Conservation (phyloP, 2,797 vertebrate species). For the Bufotes viridis region DNA sequence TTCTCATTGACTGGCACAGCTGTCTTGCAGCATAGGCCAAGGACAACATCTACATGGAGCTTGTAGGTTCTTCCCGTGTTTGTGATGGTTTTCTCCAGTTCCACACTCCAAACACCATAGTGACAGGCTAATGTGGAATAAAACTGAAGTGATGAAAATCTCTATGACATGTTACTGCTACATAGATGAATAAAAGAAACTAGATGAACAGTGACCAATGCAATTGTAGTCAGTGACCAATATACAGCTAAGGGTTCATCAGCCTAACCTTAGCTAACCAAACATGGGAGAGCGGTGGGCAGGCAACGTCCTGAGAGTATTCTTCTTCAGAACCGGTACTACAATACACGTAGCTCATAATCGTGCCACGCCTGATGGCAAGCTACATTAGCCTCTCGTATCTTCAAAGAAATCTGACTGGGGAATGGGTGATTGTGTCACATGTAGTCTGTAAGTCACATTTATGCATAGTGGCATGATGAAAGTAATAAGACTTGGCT, state of each 20-base stretch:
- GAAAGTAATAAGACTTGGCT: neutral
- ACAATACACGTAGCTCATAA: no score
- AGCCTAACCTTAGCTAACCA: neutral
- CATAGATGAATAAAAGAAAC: no score
- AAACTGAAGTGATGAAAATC: no score
- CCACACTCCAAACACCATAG: no score
- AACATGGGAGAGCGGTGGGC: no score
- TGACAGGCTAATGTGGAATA: no score
- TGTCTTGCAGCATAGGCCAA: no score
- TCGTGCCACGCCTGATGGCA: slow-evolving; percentile 7
- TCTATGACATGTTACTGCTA: no score
- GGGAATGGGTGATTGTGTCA: neutral
- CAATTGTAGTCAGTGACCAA: neutral
- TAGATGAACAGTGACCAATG: no score
- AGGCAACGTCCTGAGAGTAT: neutral
- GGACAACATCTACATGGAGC: no score
- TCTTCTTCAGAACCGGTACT: neutral
- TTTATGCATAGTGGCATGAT: neutral
- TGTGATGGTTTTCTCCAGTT: no score
- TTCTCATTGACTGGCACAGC: neutral
- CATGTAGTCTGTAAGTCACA: neutral
- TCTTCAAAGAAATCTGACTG: slow-evolving; percentile 4
- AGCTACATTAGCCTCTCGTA: neutral
- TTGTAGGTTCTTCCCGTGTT: no score
- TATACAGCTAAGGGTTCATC: neutral